Percentiles rank a stretch among this genome's conserved stretches.
Evolutionary conservation across 30 jellyfish, hydroid and myxozoan species (phyloP).

Genomic region (Pelagia noctiluca): DNA sequence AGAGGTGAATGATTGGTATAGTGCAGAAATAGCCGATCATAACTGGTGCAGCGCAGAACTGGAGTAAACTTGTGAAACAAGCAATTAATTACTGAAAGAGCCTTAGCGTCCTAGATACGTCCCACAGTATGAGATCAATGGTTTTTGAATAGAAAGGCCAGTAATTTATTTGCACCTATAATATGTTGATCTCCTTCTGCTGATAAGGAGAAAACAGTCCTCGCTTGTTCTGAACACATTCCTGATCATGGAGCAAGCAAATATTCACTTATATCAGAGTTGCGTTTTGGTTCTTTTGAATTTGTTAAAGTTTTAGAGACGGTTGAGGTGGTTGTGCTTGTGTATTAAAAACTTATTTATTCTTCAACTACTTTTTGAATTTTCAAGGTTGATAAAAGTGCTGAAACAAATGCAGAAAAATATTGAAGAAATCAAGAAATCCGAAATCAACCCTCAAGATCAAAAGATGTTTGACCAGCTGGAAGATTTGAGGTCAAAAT

Average conservation of each 20-base stretch:
- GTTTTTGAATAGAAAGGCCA: too few relatives aligned
- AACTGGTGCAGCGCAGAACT: too few relatives aligned
- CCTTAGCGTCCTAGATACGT: too few relatives aligned
- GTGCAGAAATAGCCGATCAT: too few relatives aligned
- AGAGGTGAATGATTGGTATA: too few relatives aligned
- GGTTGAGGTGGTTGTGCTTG: neutral
- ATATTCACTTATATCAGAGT: neutral
- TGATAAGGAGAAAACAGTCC: too few relatives aligned
- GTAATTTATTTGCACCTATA: too few relatives aligned
- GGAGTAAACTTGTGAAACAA: too few relatives aligned
- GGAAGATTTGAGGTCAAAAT: conserved; percentile 62
- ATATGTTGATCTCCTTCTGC: too few relatives aligned
- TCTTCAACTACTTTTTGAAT: neutral
- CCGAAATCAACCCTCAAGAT: conserved; percentile 41
- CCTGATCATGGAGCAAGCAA: neutral
- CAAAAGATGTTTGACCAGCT: conserved; percentile 57
- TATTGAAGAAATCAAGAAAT: neutral
- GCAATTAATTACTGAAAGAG: too few relatives aligned
- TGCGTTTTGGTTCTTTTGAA: neutral
- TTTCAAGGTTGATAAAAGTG: conserved; percentile 29
- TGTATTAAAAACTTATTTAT: neutral
- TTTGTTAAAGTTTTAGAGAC: neutral
- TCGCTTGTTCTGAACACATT: too few relatives aligned
- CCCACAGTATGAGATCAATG: too few relatives aligned
- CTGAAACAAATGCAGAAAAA: conserved; percentile 45